Evolutionary conservation across 2,797 vertebrate genomes (phyloP), one percentile per base, ranked within the genome.

Genomic region (Ptychadena robeensis): DNA sequence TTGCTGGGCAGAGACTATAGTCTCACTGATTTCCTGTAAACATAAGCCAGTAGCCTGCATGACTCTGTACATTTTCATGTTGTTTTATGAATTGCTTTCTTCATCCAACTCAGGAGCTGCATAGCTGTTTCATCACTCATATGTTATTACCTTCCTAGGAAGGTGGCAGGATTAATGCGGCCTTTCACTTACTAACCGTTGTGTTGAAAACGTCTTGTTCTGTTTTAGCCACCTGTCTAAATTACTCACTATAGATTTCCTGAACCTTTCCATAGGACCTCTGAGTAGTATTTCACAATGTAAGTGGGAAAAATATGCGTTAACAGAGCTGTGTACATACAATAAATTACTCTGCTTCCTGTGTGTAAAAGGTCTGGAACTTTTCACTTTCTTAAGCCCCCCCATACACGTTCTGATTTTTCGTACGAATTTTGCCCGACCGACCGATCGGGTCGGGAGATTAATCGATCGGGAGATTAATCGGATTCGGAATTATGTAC

Each of bases 281-380:
- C 63, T 12, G 32, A 25, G 34, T 68, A n/a, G n/a, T 68, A 68
- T n/a, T 68, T 25, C 34, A 25, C 35, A 40, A n/a, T 28, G 9
- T 61, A 9, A 25, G 9, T 1, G 3, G 59, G 59, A 61, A 61
- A 61, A n/a, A 69, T 11, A 35, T 4, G 4, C 11, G 25, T 69
- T 38, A 69, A n/a, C 9, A 35, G 9, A 34, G 66, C 34, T 68
- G 34, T 1, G 5, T 14, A 25, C 35, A 69, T 69, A 25, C 35
- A 69, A 25, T 12, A n/a, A 12, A 22, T 34, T 34, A 38, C 22
- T 68, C 34, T 11, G 34, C 67, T 69, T 38, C 34, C n/a, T 35
- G 65, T 10, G n/a, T 67, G 31, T 22, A 67, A 25, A 27, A 38
- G 9, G n/a, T n/a, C 35, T 69, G 67, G 67, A 69, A 69, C 67